Evolutionary conservation across 2,797 vertebrate genomes (phyloP).

Genomic region (Alosa sapidissima): DNA sequence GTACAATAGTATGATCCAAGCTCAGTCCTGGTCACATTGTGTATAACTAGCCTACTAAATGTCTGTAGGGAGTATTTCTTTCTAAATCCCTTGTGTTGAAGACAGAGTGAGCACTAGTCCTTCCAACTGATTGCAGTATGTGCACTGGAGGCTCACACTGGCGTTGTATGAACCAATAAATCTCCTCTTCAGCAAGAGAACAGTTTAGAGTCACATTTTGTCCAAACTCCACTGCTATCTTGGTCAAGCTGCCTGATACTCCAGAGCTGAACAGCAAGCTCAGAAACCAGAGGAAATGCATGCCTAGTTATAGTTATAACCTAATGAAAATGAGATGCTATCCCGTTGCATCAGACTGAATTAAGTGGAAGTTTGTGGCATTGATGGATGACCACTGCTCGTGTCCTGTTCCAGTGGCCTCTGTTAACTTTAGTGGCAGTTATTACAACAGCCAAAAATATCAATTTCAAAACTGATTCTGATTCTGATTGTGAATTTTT

Average conservation of each 20-base stretch:
- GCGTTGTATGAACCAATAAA: conserved; percentile 6
- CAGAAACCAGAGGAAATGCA: not conserved
- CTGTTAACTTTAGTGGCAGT: too few relatives aligned
- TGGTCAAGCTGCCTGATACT: not conserved
- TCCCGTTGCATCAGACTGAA: not conserved
- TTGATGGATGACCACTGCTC: too few relatives aligned
- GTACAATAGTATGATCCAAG: conserved; percentile 29
- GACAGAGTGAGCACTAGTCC: fast-evolving
- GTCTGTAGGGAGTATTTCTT: not conserved
- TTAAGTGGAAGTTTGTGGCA: not conserved
- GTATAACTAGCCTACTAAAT: not conserved
- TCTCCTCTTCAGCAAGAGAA: fast-evolving
- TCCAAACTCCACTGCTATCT: not conserved
- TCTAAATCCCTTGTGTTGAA: not conserved
- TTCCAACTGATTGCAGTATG: not conserved
- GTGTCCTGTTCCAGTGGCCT: too few relatives aligned
- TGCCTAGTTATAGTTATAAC: too few relatives aligned
- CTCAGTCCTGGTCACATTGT: not conserved
- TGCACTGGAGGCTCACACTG: not conserved
- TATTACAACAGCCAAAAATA: too few relatives aligned
- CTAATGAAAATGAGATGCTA: not conserved
- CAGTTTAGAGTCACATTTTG: conserved; percentile 21
- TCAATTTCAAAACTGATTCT: too few relatives aligned
- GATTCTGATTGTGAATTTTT: too few relatives aligned
- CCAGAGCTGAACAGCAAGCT: not conserved